phyloP scores from a whole-genome alignment of 2,113 vertebrate species.

The Telmatochromis brachygnathus region DNA sequence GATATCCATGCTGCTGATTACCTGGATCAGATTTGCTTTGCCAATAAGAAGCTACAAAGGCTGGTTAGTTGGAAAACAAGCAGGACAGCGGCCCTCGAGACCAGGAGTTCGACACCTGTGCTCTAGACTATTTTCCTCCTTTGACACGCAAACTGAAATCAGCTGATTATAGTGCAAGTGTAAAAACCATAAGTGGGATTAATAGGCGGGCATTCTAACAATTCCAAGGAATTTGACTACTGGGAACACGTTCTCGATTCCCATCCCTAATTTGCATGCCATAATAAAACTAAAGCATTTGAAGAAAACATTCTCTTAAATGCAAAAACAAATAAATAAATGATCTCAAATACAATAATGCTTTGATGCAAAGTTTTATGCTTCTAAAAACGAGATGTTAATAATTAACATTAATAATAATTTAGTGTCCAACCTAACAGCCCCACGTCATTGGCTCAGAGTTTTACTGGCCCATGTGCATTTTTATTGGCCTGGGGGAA shows the following conservation, averaged over 20 bases:
- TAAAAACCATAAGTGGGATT: neutral
- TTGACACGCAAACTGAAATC: neutral
- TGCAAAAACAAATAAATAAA: neutral
- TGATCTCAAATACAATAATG: neutral
- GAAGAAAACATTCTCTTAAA: neutral
- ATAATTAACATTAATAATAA: neutral
- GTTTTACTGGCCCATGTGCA: accelerated
- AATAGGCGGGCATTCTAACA: neutral
- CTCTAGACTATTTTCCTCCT: neutral
- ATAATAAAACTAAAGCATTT: neutral
- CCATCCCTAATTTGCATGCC: neutral
- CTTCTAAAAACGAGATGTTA: neutral
- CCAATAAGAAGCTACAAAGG: neutral
- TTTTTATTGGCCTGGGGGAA: neutral
- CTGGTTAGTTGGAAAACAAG: neutral
- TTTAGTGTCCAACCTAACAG: neutral
- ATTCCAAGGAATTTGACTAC: neutral
- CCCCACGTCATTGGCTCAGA: neutral
- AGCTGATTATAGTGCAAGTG: neutral
- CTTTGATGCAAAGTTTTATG: neutral
- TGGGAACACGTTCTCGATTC: accelerated
- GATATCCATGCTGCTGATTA: neutral
- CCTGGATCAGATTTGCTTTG: neutral
- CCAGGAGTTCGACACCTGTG: neutral
- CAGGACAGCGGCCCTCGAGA: neutral